A percentile compares a stretch with the other conserved stretches of the same genome.
These are phyloP conservation scores for Gymnosoma rotundatum DNA, from an alignment of 2,888 invertebrate species.

Conservation along the genomic window DNA sequence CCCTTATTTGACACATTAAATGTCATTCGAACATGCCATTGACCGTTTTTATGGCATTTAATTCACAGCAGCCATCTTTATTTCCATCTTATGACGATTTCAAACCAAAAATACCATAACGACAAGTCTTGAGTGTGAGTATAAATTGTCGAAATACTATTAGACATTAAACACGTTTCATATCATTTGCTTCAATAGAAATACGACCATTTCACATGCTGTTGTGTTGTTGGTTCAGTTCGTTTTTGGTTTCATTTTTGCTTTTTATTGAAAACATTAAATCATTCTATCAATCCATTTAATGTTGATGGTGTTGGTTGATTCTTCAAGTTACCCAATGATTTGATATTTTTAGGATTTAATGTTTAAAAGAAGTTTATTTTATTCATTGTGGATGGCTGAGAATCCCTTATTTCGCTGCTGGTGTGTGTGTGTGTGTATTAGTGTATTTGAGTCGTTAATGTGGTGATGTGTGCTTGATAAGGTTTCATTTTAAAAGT, in stretches of 20 bases:
- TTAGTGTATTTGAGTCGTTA: conserved; percentile 38
- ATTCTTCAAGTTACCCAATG: conserved; percentile 28
- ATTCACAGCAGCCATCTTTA: conserved; percentile 66
- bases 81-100: conserved; percentile 51
- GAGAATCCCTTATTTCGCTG: conserved; percentile 39
- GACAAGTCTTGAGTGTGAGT: conserved; percentile 23
- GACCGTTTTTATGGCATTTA: conserved; percentile 77
- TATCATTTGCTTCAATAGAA: conserved; percentile 54
- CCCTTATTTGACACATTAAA: conserved; percentile 80
- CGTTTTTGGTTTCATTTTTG: conserved; percentile 41
- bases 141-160: conserved; percentile 48
- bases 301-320: conserved; percentile 37
- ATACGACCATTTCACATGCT: conserved; percentile 49
- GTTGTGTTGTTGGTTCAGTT: conserved; percentile 10
- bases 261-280: conserved; percentile 80
- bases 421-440: background rate
- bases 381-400: conserved; percentile 26
- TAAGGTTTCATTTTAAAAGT: conserved; percentile 64
- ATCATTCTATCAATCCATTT: conserved; percentile 80
- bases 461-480: conserved; percentile 66
- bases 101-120: background rate
- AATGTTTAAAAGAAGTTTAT: conserved; percentile 32
- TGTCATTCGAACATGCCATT: conserved; percentile 78
- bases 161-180: conserved; percentile 67
- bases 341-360: conserved; percentile 25